Conservation (phyloP, 2,113 vertebrate species). For the Dermatemys mawii region DNA sequence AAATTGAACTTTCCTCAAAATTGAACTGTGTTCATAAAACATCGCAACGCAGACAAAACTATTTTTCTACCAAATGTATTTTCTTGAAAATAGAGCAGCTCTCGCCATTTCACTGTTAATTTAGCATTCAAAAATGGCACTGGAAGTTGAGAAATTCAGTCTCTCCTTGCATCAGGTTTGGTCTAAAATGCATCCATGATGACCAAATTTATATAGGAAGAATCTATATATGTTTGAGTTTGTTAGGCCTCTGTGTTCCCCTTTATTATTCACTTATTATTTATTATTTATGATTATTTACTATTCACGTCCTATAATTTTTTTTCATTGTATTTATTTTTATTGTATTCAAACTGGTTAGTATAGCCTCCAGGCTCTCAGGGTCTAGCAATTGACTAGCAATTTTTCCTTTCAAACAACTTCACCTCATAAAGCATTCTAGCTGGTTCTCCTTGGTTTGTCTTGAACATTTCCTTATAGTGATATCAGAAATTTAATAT, state of each 20-base stretch:
- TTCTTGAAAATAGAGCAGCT: too few relatives aligned
- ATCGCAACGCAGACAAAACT: not conserved
- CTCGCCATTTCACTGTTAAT: not conserved
- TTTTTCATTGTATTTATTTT: not conserved
- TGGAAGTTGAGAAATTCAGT: not conserved
- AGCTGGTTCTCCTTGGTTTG: not conserved
- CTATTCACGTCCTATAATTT: not conserved
- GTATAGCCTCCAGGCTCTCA: slow-evolving; percentile 44
- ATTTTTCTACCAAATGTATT: too few relatives aligned
- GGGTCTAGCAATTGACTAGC: not conserved
- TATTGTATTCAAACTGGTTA: slow-evolving; percentile 65
- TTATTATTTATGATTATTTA: too few relatives aligned
- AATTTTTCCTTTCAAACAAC: slow-evolving; percentile 9
- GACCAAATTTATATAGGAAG: not conserved
- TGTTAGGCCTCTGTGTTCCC: not conserved
- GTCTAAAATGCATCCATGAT: not conserved
- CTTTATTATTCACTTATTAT: too few relatives aligned
- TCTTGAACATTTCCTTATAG: not conserved
- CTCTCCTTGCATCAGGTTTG: not conserved
- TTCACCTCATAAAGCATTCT: slow-evolving; percentile 27
- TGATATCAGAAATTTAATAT: not conserved
- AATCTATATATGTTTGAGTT: not conserved
- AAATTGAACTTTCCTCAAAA: too few relatives aligned
- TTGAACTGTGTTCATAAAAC: not conserved
- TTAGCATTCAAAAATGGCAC: not conserved